Percentiles rank a stretch among this genome's conserved stretches.
phyloP scores from a whole-genome alignment of 2,888 invertebrate species.

The Latheticus oryzae region DNA sequence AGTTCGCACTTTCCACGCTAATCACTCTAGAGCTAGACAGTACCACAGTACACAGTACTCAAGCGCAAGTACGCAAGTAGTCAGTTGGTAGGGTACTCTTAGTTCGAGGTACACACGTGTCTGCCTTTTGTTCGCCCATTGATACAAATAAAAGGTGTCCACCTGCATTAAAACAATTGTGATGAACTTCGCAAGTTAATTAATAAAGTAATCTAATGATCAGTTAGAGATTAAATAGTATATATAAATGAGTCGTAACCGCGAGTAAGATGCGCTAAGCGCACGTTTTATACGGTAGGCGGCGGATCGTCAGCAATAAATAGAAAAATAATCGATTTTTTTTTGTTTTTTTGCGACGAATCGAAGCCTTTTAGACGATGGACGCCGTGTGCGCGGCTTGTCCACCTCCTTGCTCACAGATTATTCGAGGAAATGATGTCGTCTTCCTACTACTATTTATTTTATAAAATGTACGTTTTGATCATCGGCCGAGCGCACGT shows the following conservation, averaged over 20 bases:
- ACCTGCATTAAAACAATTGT: conserved; percentile 65
- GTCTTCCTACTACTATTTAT: conserved; percentile 57
- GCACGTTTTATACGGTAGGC: conserved; percentile 58
- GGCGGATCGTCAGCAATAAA: conserved; percentile 22
- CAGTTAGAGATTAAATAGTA: conserved; percentile 64
- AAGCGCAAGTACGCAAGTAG: conserved; percentile 47
- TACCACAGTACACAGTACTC: conserved; percentile 49
- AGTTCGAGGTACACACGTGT: conserved; percentile 65
- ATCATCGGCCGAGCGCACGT: conserved; percentile 58
- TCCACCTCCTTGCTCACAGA: conserved; percentile 54
- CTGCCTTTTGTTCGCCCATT: conserved; percentile 66
- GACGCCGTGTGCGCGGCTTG: conserved; percentile 59
- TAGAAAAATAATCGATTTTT: too few species aligned
- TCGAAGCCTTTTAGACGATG: conserved; percentile 43
- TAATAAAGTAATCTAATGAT: conserved; percentile 62
- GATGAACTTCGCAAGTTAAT: conserved; percentile 66
- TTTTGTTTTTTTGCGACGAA: conserved; percentile 39
- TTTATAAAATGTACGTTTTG: conserved; percentile 46
- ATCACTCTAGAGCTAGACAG: conserved; percentile 48
- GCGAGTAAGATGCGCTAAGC: conserved; percentile 59
- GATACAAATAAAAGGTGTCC: conserved; percentile 65
- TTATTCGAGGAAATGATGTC: conserved; percentile 54
- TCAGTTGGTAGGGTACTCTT: conserved; percentile 58
- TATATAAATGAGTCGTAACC: conserved; percentile 59
- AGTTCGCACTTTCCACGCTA: conserved; percentile 51